These are phyloP conservation scores for Rhysida immarginata DNA, from an alignment of 1,140 invertebrate species.

Conservation along the genomic window DNA sequence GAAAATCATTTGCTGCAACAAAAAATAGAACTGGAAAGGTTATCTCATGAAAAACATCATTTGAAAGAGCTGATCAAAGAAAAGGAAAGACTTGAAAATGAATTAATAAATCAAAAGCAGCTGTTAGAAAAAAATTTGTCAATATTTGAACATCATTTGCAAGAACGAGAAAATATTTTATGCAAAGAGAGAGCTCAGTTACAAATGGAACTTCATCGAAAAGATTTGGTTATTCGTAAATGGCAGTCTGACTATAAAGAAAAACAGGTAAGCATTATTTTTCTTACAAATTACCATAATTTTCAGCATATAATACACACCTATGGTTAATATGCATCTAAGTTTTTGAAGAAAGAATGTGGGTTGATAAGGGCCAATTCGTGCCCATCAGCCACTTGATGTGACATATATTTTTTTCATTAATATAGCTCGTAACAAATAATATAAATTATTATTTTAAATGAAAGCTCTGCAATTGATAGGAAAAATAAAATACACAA, in stretches of 20 bases:
- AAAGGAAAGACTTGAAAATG: not conserved
- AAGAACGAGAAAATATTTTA: not conserved
- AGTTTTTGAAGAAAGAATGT: too few relatives aligned
- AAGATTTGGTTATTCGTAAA: not conserved
- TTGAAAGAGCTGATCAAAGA: not conserved
- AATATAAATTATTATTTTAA: too few relatives aligned
- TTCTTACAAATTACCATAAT: too few relatives aligned
- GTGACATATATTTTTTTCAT: too few relatives aligned
- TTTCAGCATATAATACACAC: too few relatives aligned
- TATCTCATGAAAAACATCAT: not conserved
- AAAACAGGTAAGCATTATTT: conserved; percentile 7
- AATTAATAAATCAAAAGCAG: not conserved
- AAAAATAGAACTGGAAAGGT: conserved; percentile 1
- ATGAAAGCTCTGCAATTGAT: too few relatives aligned
- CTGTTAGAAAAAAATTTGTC: not conserved
- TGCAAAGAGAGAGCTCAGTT: not conserved
- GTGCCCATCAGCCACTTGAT: too few relatives aligned
- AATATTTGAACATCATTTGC: not conserved
- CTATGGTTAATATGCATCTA: too few relatives aligned
- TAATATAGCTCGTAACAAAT: too few relatives aligned
- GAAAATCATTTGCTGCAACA: not conserved
- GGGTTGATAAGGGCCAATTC: too few relatives aligned
- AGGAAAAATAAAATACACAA: too few relatives aligned
- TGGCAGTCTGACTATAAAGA: not conserved
- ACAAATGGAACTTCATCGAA: not conserved